These are phyloP conservation scores for Tethea ocularis DNA, from an alignment of 2,888 invertebrate genomes.

Conservation along the genomic window DNA sequence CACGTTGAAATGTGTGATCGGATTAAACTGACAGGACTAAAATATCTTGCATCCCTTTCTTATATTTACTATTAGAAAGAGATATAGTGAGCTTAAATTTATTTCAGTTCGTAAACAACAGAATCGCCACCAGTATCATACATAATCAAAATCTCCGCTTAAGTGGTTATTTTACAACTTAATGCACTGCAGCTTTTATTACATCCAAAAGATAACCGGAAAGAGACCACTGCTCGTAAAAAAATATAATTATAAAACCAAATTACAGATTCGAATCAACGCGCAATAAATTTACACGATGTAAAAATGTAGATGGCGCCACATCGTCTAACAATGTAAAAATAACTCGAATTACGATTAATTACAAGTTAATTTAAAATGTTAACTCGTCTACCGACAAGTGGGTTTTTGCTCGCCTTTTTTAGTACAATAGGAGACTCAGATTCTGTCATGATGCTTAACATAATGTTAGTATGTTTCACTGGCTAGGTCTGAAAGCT, in stretches of 20 bases:
- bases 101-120: no score
- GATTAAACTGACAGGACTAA: no score
- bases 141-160: no score
- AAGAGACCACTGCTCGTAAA: neutral
- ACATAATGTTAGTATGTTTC: neutral
- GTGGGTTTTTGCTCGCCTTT: neutral
- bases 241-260: neutral
- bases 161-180: no score
- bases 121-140: no score
- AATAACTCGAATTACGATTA: neutral
- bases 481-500: constrained; percentile 2
- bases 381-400: neutral
- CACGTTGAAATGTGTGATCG: no score
- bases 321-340: neutral
- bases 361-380: neutral
- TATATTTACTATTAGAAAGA: no score
- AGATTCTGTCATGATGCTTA: neutral
- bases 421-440: constrained; percentile 1
- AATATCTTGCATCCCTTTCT: no score
- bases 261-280: neutral
- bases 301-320: constrained; percentile 1
- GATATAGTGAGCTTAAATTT: no score
- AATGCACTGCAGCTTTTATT: no score
- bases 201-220: neutral
- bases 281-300: neutral